Percentiles rank a stretch among this genome's conserved stretches.
Evolutionary conservation across 2,113 vertebrate species (phyloP).

Genomic region (Polypterus senegalus): DNA sequence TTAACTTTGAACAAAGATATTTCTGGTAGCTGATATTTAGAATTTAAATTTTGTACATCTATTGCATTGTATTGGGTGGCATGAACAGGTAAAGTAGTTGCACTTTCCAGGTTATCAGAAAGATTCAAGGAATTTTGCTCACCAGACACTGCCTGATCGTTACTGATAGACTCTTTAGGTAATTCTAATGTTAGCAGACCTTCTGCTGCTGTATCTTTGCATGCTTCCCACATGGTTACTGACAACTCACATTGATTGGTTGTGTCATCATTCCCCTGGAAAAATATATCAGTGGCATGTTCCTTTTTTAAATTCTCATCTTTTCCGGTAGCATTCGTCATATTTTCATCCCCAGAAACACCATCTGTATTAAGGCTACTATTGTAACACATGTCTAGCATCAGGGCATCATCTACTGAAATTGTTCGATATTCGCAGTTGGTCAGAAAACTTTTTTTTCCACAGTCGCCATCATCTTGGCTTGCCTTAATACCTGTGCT

Average conservation of each 20-base stretch:
- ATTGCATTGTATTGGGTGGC: constrained; percentile 42
- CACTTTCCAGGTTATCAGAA: constrained; percentile 27
- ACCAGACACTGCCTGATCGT: constrained; percentile 21
- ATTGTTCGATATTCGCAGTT: constrained; percentile 62
- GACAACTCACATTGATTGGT: constrained; percentile 34
- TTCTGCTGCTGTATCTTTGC: constrained; percentile 33
- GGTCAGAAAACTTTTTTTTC: constrained; percentile 44
- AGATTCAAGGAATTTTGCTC: constrained; percentile 35
- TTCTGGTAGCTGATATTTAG: constrained; percentile 62
- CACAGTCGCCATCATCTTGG: constrained; percentile 40
- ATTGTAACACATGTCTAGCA: constrained; percentile 64
- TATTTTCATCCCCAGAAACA: constrained; percentile 17
- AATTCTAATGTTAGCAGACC: constrained; percentile 32
- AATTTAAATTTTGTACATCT: constrained; percentile 56
- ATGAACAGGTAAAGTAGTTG: constrained; percentile 26
- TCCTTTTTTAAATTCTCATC: constrained; percentile 12
- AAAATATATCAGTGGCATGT: constrained; percentile 28
- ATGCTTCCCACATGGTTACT: constrained; percentile 38
- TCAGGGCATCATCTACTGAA: constrained; percentile 61
- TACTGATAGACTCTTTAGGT: constrained; percentile 34
- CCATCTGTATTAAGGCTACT: constrained; percentile 36
- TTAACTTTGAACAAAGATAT: constrained; percentile 52
- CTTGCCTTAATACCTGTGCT: constrained; percentile 11
- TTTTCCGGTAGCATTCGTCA: constrained; percentile 8
- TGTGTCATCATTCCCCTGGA: constrained; percentile 28